Conservation (phyloP, 2,797 vertebrate genomes). For the Masticophis lateralis region DNA sequence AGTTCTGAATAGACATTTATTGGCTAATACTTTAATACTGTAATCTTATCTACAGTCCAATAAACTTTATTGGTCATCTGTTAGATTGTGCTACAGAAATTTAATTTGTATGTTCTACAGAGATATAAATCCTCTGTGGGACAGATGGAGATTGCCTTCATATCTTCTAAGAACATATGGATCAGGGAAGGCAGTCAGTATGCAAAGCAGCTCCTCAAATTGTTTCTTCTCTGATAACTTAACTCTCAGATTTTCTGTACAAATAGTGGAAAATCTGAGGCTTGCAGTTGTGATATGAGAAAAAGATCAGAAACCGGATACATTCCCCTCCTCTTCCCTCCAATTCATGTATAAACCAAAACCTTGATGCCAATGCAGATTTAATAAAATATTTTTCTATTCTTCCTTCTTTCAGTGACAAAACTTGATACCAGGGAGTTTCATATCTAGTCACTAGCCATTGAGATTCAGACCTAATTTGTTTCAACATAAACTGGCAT, state of each 20-base stretch:
- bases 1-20: not conserved
- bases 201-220: not conserved
- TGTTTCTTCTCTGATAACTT: not conserved
- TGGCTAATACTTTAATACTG: not conserved
- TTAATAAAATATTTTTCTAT: not conserved
- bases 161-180: not conserved
- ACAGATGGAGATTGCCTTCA: not conserved
- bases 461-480: not conserved
- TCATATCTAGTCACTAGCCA: not conserved
- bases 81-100: not conserved
- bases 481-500: not conserved
- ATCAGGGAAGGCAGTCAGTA: not conserved
- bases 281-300: not conserved
- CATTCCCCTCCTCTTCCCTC: not conserved
- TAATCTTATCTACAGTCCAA: not conserved
- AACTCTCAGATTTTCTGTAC: not conserved
- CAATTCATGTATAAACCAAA: not conserved
- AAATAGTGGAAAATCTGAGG: not conserved
- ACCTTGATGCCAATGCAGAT: not conserved
- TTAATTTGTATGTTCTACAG: not conserved
- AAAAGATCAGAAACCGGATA: not conserved
- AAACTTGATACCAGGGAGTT: not conserved
- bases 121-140: not conserved
- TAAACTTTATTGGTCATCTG: not conserved
- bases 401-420: not conserved